These are phyloP conservation scores for Bostrychus sinensis DNA, from an alignment of 2,113 vertebrate species.

Conservation along the genomic window DNA sequence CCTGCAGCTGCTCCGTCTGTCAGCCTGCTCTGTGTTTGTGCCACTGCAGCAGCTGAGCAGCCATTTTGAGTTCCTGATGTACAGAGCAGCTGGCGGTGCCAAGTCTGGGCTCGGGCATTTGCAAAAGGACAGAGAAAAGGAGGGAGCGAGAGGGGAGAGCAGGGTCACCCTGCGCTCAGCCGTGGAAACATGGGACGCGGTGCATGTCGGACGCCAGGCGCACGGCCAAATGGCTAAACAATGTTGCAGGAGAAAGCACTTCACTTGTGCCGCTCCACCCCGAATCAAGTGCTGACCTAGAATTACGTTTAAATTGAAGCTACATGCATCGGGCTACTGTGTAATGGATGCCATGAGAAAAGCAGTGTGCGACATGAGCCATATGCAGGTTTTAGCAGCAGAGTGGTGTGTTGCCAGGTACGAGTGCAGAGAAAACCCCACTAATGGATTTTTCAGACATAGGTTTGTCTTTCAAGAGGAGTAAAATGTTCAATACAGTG, in stretches of 20 bases:
- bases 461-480: neutral
- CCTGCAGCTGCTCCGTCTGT: slow-evolving; percentile 63
- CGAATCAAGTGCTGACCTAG: slow-evolving; percentile 21
- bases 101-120: slow-evolving; percentile 48
- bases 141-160: neutral
- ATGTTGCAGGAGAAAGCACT: slow-evolving; percentile 31
- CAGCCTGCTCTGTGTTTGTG: slow-evolving; percentile 33
- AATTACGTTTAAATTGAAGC: slow-evolving; percentile 38
- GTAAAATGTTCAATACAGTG: too few species aligned
- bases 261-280: slow-evolving; percentile 11
- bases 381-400: slow-evolving; percentile 30
- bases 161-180: slow-evolving; percentile 40
- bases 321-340: slow-evolving; percentile 26
- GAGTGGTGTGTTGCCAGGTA: slow-evolving; percentile 36
- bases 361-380: slow-evolving; percentile 5
- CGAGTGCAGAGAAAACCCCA: slow-evolving; percentile 30
- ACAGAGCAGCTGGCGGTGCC: slow-evolving; percentile 75
- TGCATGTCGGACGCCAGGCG: slow-evolving; percentile 57
- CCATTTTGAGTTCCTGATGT: slow-evolving; percentile 71
- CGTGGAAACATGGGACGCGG: slow-evolving; percentile 50
- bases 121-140: neutral
- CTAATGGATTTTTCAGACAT: too few species aligned
- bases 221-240: slow-evolving; percentile 59
- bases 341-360: slow-evolving; percentile 39
- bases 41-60: slow-evolving; percentile 69